Conservation (phyloP, 2,888 invertebrate genomes). For the Drosophila kanekoi region DNA sequence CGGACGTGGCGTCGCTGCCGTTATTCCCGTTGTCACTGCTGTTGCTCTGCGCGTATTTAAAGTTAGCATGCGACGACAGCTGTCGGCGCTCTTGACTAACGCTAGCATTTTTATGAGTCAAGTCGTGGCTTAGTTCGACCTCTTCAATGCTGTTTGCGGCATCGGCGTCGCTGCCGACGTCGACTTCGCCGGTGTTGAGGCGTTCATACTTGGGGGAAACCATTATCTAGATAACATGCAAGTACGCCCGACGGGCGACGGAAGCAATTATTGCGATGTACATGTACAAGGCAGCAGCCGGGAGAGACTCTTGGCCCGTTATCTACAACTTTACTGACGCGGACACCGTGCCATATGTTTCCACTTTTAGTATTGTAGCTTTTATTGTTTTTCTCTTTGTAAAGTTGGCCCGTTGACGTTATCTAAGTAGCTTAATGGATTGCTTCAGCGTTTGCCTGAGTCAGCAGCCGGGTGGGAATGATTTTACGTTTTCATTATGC, state of each 20-base stretch:
- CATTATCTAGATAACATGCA: constrained; percentile 65
- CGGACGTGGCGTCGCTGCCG: constrained; percentile 60
- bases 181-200: constrained; percentile 68
- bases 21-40: constrained; percentile 15
- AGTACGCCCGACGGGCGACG: constrained; percentile 24
- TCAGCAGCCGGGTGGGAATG: constrained; percentile 22
- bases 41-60: constrained; percentile 52
- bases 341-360: constrained; percentile 55
- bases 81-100: constrained; percentile 39
- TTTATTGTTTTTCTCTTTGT: constrained; percentile 14
- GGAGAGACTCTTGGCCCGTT: constrained; percentile 26
- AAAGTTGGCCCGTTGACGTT: constrained; percentile 15
- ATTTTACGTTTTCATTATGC: constrained; percentile 34
- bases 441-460: constrained; percentile 26
- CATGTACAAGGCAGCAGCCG: constrained; percentile 23
- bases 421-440: constrained; percentile 40
- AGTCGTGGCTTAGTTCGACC: constrained; percentile 73
- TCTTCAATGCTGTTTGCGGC: constrained; percentile 76
- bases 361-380: constrained; percentile 24
- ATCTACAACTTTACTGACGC: constrained; percentile 40
- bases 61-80: constrained; percentile 51
- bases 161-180: constrained; percentile 45
- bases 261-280: constrained; percentile 32
- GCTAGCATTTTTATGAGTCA: constrained; percentile 26
- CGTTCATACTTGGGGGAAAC: constrained; percentile 83